These are phyloP conservation scores for Ceratina calcarata DNA, from an alignment of 1,140 invertebrate species.

Conservation along the genomic window DNA sequence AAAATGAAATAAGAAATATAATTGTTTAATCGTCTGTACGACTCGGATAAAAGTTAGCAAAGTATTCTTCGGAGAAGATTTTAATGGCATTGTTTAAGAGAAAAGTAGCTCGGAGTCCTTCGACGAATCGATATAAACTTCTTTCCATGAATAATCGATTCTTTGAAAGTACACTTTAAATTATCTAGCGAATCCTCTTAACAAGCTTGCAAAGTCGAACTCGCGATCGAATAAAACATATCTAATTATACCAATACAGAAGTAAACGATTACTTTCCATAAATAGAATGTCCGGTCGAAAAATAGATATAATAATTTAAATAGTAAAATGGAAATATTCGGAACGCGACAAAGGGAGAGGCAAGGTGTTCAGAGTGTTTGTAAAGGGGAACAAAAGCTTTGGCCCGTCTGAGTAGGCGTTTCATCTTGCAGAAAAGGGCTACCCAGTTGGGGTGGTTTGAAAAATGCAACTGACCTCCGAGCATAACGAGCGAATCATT, in stretches of 20 bases:
- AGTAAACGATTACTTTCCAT: too few species aligned
- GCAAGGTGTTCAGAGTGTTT: conserved; percentile 18
- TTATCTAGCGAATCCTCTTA: not conserved
- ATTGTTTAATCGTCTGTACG: too few species aligned
- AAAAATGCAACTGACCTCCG: conserved; percentile 55
- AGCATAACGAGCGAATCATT: conserved; percentile 41
- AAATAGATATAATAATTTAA: too few species aligned
- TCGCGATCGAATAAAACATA: not conserved
- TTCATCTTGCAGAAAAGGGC: conserved; percentile 13
- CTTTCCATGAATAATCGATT: not conserved
- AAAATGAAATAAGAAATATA: too few species aligned
- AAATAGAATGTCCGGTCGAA: too few species aligned
- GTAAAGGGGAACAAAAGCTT: conserved; percentile 6
- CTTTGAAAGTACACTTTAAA: not conserved
- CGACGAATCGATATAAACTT: not conserved
- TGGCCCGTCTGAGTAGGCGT: conserved; percentile 42
- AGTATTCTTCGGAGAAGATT: too few species aligned
- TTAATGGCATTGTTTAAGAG: too few species aligned
- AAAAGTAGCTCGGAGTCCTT: too few species aligned
- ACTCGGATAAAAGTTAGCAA: too few species aligned
- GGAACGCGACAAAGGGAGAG: not conserved
- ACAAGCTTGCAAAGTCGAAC: not conserved
- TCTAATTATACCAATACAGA: not conserved
- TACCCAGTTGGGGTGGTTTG: conserved; percentile 2
- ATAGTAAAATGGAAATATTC: too few species aligned